A percentile compares a stretch with the other conserved stretches of the same genome.
Conservation (phyloP, 2,888 invertebrate species). For the Metallyticus violacea region DNA sequence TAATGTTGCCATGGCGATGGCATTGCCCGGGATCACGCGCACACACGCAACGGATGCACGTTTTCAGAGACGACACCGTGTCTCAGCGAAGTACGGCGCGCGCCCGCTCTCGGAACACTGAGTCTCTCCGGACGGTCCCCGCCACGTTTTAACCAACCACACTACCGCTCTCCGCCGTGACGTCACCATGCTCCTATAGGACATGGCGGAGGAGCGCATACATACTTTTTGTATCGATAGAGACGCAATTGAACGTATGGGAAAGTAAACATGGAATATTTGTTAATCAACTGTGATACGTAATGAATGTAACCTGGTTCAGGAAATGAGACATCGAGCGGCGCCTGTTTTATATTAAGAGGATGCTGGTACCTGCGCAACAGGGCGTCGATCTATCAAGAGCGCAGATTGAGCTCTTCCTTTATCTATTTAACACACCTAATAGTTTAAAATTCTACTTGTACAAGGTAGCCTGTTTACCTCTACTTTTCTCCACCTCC, state of each 20-base stretch:
- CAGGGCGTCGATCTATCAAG: not conserved
- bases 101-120: not conserved
- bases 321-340: not conserved
- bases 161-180: not conserved
- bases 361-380: not conserved
- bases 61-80: not conserved
- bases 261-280: not conserved
- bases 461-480: too few relatives aligned
- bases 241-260: not conserved
- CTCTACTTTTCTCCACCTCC: too few relatives aligned
- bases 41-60: not conserved
- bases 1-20: not conserved
- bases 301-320: not conserved
- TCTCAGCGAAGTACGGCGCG: not conserved
- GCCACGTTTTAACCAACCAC: slow-evolving; percentile 11
- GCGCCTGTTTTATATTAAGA: not conserved
- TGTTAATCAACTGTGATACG: not conserved
- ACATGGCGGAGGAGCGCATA: slow-evolving; percentile 1
- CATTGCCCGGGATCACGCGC: not conserved
- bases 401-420: not conserved
- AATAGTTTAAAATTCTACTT: too few relatives aligned
- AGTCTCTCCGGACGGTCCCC: not conserved
- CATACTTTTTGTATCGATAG: not conserved
- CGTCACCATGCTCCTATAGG: not conserved
- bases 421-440: too few relatives aligned